Conservation (phyloP, 2,113 vertebrate species). For the Lonchura striata region DNA sequence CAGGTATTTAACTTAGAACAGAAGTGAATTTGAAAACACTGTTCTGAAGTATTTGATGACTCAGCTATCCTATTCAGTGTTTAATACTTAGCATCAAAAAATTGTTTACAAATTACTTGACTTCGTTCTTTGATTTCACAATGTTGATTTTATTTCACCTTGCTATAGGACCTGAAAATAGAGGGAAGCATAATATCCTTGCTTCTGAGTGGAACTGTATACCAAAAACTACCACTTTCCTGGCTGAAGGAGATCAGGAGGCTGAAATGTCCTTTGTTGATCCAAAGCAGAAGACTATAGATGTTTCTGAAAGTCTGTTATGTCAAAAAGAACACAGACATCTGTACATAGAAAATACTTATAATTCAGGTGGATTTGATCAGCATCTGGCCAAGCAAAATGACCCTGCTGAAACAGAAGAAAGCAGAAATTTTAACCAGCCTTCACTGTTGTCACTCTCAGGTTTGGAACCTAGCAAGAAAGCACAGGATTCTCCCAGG, state of each 20-base stretch:
- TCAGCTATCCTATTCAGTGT: neutral
- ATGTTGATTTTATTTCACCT: constrained; percentile 7
- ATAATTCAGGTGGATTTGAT: constrained; percentile 74
- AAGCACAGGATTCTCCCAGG: constrained; percentile 86
- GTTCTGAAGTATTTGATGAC: neutral
- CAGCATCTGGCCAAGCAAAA: constrained; percentile 78
- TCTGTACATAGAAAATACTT: constrained; percentile 84
- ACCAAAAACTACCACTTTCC: constrained; percentile 86
- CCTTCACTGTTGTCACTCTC: constrained; percentile 82
- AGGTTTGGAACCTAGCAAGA: constrained; percentile 77
- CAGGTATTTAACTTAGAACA: neutral
- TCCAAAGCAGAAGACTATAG: constrained; percentile 80
- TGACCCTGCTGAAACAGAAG: constrained; percentile 77
- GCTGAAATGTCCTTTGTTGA: constrained; percentile 81
- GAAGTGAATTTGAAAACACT: neutral
- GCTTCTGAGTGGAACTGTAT: constrained; percentile 86
- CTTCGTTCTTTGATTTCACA: constrained; percentile 15
- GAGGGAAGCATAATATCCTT: constrained; percentile 85
- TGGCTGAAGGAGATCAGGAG: constrained; percentile 82
- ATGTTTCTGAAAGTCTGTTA: constrained; percentile 78
- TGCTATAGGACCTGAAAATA: constrained; percentile 80
- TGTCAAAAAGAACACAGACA: constrained; percentile 83
- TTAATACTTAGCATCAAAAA: neutral
- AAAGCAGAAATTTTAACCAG: constrained; percentile 80
- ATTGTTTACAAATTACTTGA: neutral